Evolutionary conservation across 2,888 invertebrate genomes (phyloP), one percentile per base, ranked within the genome.

Genomic region (Drosophila tripunctata): DNA sequence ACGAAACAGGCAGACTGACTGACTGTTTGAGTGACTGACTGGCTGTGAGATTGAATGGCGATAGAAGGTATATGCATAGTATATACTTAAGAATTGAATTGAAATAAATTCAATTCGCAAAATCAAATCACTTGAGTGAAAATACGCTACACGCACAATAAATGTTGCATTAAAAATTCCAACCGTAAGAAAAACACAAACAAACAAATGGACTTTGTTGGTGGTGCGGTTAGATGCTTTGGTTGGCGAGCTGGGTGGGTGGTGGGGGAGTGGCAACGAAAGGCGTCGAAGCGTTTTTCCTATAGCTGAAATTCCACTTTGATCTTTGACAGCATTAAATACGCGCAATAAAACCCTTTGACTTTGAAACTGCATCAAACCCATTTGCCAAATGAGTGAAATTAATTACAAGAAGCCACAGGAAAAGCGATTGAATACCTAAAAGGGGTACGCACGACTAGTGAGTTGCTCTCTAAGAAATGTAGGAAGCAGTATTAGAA

Each of bases 51-150:
- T 48, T 63, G 76, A 55, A 35, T 14, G 54, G 36, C 44, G 55
- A 44, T 52, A 33, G 22, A 43, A 60, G 75, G 69, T 79, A 69
- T 79, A 69, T 79, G 82, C 73, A 82, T 73, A n/a, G n/a, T n/a
- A 82, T 86, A 85, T 57, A 75, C 83, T 79, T 60, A 63, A 74
- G 58, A 68, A 47, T 47, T 41, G 54, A 73, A 50, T 38, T 52
- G 70, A 76, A 69, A 58, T 62, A 78, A 86, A 86, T 74, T 86
- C 78, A 83, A 86, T 83, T 86, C 78, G 86, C 67, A 69, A 81
- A 84, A 79, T 78, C 79, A 86, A 81, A 78, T 79, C 79, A 81
- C 81, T 81, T 79, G 79, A 81, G 78, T 70, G 75, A 78, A 83
- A 82, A 81, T 82, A 65, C 66, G 40, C 66, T 51, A 48, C 45